phyloP scores from a whole-genome alignment of 2,888 invertebrate species.

The Koerneria pararmatus region DNA sequence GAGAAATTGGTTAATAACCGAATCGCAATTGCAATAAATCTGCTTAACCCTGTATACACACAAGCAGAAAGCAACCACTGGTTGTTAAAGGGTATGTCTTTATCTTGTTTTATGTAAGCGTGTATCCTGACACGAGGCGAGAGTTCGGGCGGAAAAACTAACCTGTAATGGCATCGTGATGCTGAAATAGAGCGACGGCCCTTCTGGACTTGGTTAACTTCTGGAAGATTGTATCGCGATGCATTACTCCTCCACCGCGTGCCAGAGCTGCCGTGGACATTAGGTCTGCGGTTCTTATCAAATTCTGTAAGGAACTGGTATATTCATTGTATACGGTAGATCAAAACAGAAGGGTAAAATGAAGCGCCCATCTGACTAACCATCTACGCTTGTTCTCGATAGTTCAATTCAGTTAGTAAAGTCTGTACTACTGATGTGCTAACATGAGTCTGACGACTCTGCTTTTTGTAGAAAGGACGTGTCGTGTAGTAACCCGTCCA shows the following conservation, averaged over 20 bases:
- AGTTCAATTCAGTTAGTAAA: neutral
- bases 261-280: conserved; percentile 22
- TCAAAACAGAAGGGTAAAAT: neutral
- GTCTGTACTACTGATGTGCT: neutral
- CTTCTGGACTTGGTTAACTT: conserved; percentile 70
- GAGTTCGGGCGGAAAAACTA: too few relatives aligned
- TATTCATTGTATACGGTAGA: neutral
- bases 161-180: conserved; percentile 94
- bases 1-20: too few relatives aligned
- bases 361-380: neutral
- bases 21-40: too few relatives aligned
- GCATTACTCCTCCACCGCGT: conserved; percentile 15
- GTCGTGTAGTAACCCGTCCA: conserved; percentile 97
- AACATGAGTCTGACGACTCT: conserved; percentile 68
- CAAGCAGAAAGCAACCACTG: too few relatives aligned
- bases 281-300: conserved; percentile 38
- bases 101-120: too few relatives aligned
- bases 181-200: conserved; percentile 82
- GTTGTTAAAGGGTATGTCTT: too few relatives aligned
- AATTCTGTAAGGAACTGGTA: conserved; percentile 26
- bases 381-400: neutral
- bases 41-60: too few relatives aligned
- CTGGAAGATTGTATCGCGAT: conserved; percentile 52
- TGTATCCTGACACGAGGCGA: too few relatives aligned
- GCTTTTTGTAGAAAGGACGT: conserved; percentile 69